Evolutionary conservation across 1,140 invertebrate species (phyloP), one percentile per base, ranked within the genome.

Genomic region (Drosophila mayri): DNA sequence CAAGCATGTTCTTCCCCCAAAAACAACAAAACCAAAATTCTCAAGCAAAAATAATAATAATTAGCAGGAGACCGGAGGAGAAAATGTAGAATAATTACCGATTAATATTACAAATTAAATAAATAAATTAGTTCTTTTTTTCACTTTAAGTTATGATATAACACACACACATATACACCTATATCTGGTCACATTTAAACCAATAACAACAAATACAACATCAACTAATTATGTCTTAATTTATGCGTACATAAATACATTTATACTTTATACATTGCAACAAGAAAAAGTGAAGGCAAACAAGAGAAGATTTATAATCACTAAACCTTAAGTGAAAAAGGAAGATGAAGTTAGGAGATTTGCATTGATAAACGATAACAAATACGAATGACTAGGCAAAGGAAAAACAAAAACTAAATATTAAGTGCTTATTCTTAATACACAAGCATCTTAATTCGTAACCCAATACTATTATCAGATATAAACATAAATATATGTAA

Each of bases 121-220:
- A 67, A 38, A 25, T 44, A 14, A 32, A 38, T 46, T 16, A 40
- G n/a, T 50, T 43, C 25, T 50, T 52, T 64, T 70, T 11, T 35
- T 37, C 28, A 12, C 28, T 35, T 18, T 58, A 57, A 71, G 63
- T 57, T 70, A 44, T 28, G 32, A 49, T 41, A 66, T 50, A 40
- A 66, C 4, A 57, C 44, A 61, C 22, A 61, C 22, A 62, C 14
- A 59, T 38, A 49, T 49, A 85, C 60, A 86, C 83, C 76, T 74
- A 88, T 88, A 77, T 87, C 84, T 87, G 84, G 84, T 88, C 84
- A 88, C 84, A 65, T 84, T 47, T 84, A 90, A 86, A 88, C 84
- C 85, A 88, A 88, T 90, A 83, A 86, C 60, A 84, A 83, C 32
- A 64, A 76, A 49, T 74, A 52, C 12, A 37, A 37, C 32, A 68